Base-by-base conservation (phyloP, 2,888 invertebrate genomes). In the Phortica magna region DNA sequence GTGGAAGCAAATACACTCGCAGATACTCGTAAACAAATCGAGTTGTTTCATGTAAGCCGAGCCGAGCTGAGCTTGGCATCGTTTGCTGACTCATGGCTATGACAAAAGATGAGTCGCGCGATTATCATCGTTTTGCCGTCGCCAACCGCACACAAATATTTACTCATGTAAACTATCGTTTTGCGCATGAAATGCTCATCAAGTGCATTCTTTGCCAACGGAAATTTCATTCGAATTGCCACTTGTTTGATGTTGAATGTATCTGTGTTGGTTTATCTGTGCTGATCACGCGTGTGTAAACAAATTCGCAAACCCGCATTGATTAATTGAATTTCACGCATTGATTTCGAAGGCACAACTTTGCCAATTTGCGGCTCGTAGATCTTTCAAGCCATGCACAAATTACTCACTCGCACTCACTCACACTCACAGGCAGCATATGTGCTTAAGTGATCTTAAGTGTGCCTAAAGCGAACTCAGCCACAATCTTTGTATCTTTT, bases 241-340 rank as follows among this genome's bases (percentile, higher is more conserved):
- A n/a, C n/a, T 7, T 55, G 55, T 55, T 10, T 55, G 14, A n/a
- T 55, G 55, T 55, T 55, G 3, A 55, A 55, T 55, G 17, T 9
- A 55, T 55, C 17, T 55, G 17, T 55, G 2, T 55, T 55, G 31
- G 31, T 31, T 31, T 31, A 31, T 31, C 31, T 31, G 31, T 31
- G 31, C 31, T 7, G 10, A 48, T 48, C 10, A 1, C 0, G 48
- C 14, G 10, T 14, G 14, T 48, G 48, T 64, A 31, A 64, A 64
- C 39, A 64, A 64, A 64, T 2, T 10, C 7, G 39, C 43, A 10
- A 10, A 82, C 79, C 14, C 10, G 48, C 14, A 82, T 83, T 87
- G 84, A 85, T 87, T 85, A 87, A 88, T 85, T 85, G 84, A 88
- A 85, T 88, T 87, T 88, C 84, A 85, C 84, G 88, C 87, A 85